Evolutionary conservation across 2,113 vertebrate genomes (phyloP).

Genomic region (Haemorhous mexicanus): DNA sequence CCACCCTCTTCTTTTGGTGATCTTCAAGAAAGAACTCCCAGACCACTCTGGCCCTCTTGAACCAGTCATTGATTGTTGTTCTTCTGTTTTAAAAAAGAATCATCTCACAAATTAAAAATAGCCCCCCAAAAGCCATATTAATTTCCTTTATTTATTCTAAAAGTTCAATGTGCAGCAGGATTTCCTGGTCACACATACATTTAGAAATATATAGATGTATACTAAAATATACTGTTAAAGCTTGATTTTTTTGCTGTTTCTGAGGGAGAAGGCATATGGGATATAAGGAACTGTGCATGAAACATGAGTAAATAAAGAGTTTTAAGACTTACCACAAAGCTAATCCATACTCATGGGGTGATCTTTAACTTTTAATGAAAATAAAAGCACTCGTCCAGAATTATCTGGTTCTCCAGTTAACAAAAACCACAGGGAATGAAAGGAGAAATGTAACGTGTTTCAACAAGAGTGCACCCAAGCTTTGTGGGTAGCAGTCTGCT

Average conservation of each 20-base stretch:
- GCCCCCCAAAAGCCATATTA: neutral
- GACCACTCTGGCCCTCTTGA: neutral
- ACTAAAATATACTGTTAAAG: neutral
- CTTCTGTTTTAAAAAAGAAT: neutral
- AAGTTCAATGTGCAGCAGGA: neutral
- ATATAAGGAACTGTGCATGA: slow-evolving; percentile 2
- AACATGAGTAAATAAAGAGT: slow-evolving; percentile 31
- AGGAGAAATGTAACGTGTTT: neutral
- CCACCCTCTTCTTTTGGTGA: neutral
- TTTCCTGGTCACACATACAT: neutral
- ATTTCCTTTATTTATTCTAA: neutral
- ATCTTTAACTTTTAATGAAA: slow-evolving; percentile 16
- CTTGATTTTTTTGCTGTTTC: slow-evolving; percentile 15
- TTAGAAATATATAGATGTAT: neutral
- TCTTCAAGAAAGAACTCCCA: neutral
- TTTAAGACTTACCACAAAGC: neutral
- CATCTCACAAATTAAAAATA: neutral
- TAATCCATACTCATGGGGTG: neutral
- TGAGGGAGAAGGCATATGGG: neutral
- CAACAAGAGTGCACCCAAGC: neutral
- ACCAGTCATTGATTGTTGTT: neutral
- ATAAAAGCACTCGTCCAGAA: neutral
- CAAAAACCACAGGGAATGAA: neutral
- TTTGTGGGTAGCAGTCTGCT: neutral
- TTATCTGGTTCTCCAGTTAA: neutral